Conservation (phyloP, 2,113 vertebrate species). For the Henicopernis longicauda region DNA sequence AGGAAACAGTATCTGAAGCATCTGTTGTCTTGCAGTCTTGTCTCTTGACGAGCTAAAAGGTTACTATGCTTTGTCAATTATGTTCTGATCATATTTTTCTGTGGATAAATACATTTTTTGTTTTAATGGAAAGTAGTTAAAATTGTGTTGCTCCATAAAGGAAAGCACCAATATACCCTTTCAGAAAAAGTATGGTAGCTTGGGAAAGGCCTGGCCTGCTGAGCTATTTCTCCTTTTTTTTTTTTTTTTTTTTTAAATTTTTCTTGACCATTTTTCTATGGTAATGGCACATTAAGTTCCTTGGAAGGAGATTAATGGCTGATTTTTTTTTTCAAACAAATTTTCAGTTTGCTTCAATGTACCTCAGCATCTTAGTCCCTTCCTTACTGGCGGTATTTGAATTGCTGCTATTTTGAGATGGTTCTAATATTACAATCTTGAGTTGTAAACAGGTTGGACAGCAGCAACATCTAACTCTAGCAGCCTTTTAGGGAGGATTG, state of each 20-base stretch:
- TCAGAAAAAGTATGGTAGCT: accelerated
- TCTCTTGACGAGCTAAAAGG: neutral
- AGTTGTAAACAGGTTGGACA: neutral
- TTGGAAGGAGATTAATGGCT: neutral
- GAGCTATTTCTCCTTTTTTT: neutral
- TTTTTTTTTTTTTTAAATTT: no score
- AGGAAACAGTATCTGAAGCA: neutral
- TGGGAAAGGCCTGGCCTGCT: neutral
- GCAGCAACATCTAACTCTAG: neutral
- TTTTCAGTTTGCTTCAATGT: neutral
- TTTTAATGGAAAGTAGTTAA: neutral
- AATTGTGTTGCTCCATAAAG: neutral
- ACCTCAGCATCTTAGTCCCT: neutral
- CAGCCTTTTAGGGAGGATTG: neutral
- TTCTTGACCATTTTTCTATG: neutral
- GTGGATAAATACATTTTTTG: neutral
- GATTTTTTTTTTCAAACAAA: neutral
- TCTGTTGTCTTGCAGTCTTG: accelerated
- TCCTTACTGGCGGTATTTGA: neutral
- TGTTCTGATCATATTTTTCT: neutral
- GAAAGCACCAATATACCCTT: neutral
- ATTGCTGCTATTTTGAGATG: neutral
- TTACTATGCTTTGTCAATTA: neutral
- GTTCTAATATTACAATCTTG: neutral
- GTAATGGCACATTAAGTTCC: neutral